These are phyloP conservation scores for Microcebus murinus DNA, from an alignment of 2,113 vertebrate species.

Conservation along the genomic window DNA sequence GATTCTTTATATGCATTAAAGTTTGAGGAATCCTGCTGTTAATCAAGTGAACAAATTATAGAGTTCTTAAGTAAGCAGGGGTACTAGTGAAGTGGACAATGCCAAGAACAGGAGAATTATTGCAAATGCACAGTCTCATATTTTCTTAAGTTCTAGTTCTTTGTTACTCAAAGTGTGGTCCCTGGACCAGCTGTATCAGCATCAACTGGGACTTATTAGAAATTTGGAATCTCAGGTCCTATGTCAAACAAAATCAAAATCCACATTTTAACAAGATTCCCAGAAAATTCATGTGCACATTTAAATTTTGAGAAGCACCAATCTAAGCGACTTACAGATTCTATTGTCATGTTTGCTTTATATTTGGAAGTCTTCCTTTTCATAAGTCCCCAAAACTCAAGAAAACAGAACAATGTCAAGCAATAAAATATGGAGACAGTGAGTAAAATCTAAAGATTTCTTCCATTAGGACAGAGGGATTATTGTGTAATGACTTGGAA, in stretches of 20 bases:
- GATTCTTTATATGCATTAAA: background rate
- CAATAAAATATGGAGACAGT: background rate
- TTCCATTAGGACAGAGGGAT: background rate
- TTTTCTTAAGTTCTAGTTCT: background rate
- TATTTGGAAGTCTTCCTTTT: background rate
- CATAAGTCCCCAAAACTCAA: background rate
- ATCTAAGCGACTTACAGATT: background rate
- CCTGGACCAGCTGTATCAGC: background rate
- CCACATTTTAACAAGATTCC: background rate
- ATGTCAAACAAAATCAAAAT: background rate
- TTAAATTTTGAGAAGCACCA: conserved; percentile 2
- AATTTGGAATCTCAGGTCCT: background rate
- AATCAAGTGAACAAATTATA: background rate
- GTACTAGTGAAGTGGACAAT: background rate
- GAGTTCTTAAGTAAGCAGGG: background rate
- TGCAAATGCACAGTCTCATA: background rate
- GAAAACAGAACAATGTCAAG: background rate
- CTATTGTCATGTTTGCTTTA: background rate
- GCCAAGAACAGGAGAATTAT: background rate
- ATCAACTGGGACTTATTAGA: background rate
- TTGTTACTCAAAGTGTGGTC: background rate
- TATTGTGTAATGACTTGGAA: background rate
- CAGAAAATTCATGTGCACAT: background rate
- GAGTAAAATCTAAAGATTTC: background rate
- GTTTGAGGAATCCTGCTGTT: background rate